phyloP scores from a whole-genome alignment of 2,113 vertebrate species.

The Pelobates fuscus region DNA sequence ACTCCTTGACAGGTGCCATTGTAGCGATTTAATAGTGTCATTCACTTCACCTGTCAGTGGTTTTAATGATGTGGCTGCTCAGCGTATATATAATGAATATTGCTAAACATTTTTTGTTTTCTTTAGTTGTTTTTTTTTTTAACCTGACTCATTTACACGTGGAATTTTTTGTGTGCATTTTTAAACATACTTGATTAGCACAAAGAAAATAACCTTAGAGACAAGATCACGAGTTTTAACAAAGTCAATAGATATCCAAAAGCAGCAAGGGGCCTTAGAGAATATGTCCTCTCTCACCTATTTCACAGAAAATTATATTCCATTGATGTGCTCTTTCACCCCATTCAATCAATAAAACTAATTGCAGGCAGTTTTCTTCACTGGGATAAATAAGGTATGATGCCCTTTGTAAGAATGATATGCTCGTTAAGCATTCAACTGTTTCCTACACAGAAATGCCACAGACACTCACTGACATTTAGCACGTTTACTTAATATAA shows the following conservation, averaged over 20 bases:
- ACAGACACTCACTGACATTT: conserved; percentile 42
- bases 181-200: neutral
- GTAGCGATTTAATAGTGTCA: too few relatives aligned
- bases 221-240: neutral
- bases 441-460: conserved; percentile 38
- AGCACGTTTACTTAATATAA: conserved; percentile 40
- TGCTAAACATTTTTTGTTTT: too few relatives aligned
- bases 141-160: neutral
- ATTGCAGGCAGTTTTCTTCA: conserved; percentile 44
- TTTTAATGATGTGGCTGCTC: too few relatives aligned
- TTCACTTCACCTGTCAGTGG: too few relatives aligned
- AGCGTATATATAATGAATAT: too few relatives aligned
- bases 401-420: conserved; percentile 34
- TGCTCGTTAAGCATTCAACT: conserved; percentile 41
- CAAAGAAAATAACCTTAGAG: neutral
- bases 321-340: conserved; percentile 42
- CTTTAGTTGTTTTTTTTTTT: neutral
- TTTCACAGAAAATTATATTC: conserved; percentile 28
- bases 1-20: too few relatives aligned
- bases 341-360: conserved; percentile 44
- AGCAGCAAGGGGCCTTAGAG: neutral
- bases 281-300: conserved; percentile 9
- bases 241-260: conserved; percentile 1
- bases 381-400: conserved; percentile 29
- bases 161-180: neutral